Evolutionary conservation across 2,113 vertebrate genomes (phyloP).

Genomic region (Scopus umbretta): DNA sequence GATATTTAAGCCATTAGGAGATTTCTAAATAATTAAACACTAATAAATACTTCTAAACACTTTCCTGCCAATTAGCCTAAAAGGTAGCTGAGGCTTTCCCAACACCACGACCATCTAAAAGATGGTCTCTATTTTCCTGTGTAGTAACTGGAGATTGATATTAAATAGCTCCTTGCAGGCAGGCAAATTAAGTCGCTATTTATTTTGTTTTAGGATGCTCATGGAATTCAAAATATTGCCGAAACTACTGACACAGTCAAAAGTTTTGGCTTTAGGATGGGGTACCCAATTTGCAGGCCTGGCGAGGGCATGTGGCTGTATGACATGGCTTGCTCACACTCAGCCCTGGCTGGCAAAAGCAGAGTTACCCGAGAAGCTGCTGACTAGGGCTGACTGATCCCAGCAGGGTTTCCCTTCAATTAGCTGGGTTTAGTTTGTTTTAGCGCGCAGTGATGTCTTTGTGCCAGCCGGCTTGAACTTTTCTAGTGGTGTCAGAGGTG

Average conservation of each 20-base stretch:
- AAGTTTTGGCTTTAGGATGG: not conserved
- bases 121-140: constrained; percentile 24
- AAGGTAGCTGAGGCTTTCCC: constrained; percentile 2
- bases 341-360: not conserved
- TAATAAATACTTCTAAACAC: constrained; percentile 34
- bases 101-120: not conserved
- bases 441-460: not conserved
- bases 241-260: not conserved
- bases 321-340: accelerated
- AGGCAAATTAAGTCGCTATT: constrained; percentile 20
- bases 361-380: not conserved
- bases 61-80: constrained; percentile 48
- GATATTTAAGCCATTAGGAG: constrained; percentile 44
- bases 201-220: constrained; percentile 19
- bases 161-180: constrained; percentile 51
- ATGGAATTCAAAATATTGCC: constrained; percentile 3
- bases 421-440: not conserved
- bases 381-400: not conserved
- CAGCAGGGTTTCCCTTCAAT: not conserved
- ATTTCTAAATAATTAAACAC: constrained; percentile 60
- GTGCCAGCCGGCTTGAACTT: not conserved
- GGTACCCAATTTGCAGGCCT: not conserved
- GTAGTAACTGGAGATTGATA: constrained; percentile 19
- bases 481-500: not conserved
- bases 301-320: accelerated